Evolutionary conservation across 2,888 invertebrate genomes (phyloP), one percentile per base, ranked within the genome.

Genomic region (Dioctria rufipes): DNA sequence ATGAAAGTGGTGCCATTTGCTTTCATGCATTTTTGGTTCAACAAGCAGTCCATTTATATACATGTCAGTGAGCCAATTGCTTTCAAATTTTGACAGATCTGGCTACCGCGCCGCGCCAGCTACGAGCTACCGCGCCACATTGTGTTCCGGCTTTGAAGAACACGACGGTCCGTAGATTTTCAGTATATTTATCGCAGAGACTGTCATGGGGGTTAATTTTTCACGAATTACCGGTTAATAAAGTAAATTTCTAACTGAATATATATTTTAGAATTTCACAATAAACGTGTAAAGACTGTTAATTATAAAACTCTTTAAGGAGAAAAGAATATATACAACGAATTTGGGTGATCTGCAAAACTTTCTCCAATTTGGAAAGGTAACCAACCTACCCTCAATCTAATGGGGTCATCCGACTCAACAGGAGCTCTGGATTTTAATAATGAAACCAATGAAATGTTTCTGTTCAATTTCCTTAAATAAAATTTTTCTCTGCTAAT

Each of bases 391-490:
- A 60, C 75, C 75, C 25, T 60, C 75, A 51, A 46, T 51, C 8
- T 37, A 71, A 40, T 49, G 51, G 51, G 51, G 51, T 71, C 54
- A 40, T 71, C 25, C 71, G 43, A 71, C 71, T 71, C 40, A n/a
- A 49, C 51, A 6, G 25, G 58, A 58, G 67, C 67, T 67, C 42
- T 43, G 9, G 46, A 60, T 58, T 73, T 65, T 67, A 6, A 42
- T 13, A 60, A 42, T 42, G 75, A 75, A 75, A 75, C 75, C 75
- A 60, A 75, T 58, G 43, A 75, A 75, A 75, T 75, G 75, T 40
- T 61, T 25, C 25, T 49, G 61, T 75, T 25, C 43, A 39, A 65
- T 3, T 25, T 42, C 51, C 75, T 42, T 5, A 42, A 42, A 60
- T 13, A 43, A 75, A 25, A 43, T 75, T 25, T 25, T 25, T 25